phyloP scores from a whole-genome alignment of 2,797 vertebrate species.

The Novumbra hubbsi region DNA sequence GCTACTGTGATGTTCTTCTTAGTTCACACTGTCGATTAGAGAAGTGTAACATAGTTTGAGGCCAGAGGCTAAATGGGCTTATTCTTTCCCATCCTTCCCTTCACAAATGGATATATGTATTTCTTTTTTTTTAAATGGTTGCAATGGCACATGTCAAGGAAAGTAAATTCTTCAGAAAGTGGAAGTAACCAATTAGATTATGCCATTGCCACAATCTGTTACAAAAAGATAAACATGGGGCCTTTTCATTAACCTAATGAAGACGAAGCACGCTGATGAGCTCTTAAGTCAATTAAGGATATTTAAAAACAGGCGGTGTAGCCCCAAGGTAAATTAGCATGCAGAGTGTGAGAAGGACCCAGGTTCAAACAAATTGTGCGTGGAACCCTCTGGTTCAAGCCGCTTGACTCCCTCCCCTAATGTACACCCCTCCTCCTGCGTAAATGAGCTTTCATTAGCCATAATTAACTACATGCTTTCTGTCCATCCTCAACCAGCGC shows the following conservation, averaged over 20 bases:
- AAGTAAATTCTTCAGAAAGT: conserved; percentile 75
- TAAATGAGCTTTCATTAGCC: conserved; percentile 75
- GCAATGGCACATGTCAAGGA: conserved; percentile 65
- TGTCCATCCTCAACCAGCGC: conserved; percentile 53
- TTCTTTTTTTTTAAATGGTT: conserved; percentile 57
- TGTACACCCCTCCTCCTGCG: conserved; percentile 61
- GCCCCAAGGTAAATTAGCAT: conserved; percentile 78
- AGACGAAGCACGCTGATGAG: conserved; percentile 78
- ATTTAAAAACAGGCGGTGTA: conserved; percentile 78
- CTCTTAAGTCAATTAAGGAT: conserved; percentile 84
- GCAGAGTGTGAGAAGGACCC: conserved; percentile 69
- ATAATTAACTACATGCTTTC: conserved; percentile 71
- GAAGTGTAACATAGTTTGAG: conserved; percentile 69
- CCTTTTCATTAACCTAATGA: conserved; percentile 86
- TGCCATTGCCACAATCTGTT: conserved; percentile 81
- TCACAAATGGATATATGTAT: conserved; percentile 65
- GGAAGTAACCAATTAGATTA: conserved; percentile 79
- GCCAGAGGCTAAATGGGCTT: conserved; percentile 75
- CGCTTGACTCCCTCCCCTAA: conserved; percentile 71
- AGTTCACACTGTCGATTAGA: conserved; percentile 74
- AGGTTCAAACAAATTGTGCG: conserved; percentile 78
- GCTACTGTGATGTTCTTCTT: conserved; percentile 71
- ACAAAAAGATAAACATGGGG: conserved; percentile 77
- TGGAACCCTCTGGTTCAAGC: conserved; percentile 76
- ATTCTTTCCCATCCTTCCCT: conserved; percentile 65